phyloP scores from a whole-genome alignment of 2,113 vertebrate genomes.

The Bungarus multicinctus region DNA sequence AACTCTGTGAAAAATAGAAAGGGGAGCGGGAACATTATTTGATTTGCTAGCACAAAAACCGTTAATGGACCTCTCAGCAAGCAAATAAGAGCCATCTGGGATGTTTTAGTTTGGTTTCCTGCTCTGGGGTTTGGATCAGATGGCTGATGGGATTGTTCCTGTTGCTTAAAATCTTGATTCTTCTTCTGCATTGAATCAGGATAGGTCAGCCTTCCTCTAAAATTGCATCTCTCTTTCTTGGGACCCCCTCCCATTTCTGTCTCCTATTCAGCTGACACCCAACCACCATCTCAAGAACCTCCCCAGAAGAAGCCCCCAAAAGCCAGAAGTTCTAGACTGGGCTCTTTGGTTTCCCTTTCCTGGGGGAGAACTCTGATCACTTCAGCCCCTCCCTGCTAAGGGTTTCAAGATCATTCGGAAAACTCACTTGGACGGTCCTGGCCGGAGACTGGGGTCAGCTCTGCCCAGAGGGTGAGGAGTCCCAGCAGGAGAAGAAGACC shows the following conservation, averaged over 20 bases:
- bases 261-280: no score
- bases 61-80: no score
- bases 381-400: neutral
- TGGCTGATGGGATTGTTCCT: no score
- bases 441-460: neutral
- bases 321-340: neutral
- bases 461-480: no score
- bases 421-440: neutral
- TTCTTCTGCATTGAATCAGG: no score
- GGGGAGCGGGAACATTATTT: no score
- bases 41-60: rapidly evolving
- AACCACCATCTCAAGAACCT: neutral
- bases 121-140: no score
- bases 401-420: neutral
- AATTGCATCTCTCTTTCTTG: no score
- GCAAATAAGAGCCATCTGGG: neutral
- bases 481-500: neutral
- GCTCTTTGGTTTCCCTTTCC: neutral
- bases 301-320: neutral
- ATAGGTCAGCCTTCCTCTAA: no score
- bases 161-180: no score
- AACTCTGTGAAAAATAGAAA: no score
- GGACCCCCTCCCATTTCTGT: no score
- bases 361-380: neutral
- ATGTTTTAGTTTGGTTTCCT: neutral